Evolutionary conservation across 2,797 vertebrate species (phyloP), one percentile per base, ranked within the genome.

Genomic region (Schizopygopsis pylzovi): DNA sequence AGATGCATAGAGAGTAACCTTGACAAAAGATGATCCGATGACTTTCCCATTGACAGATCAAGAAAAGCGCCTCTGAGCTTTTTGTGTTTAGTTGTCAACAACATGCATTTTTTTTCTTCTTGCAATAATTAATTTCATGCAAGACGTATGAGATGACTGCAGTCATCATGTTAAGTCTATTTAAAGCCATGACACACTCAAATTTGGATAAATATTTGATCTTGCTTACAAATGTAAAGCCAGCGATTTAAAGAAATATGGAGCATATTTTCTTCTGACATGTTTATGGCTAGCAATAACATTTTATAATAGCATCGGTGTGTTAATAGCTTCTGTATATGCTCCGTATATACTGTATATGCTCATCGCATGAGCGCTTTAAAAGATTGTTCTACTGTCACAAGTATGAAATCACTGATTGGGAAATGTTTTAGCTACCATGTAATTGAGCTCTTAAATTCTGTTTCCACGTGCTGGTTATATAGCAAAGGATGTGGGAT

Each of bases 381-480:
- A 73, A 87, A 88, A 78, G 85, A 86, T 87, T 86, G 78, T 88
- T 85, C 76, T 81, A 79, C 82, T 72, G 85, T 81, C 85, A 85
- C 45, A 85, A 81, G 83, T 79, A 82, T 86, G 85, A 86, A 89
- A 84, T 84, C 87, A 78, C 73, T 43, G 83, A 86, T 87, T 87
- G 81, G 20, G 83, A 89, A 89, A 89, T 49, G 73, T 82, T 65
- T 81, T 88, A 79, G 56, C 85, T 82, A 82, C 61, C 88, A 80
- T 86, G 90, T 89, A 88, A 89, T 89, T 89, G 88, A 87, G 78
- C 87, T 79, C 68, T 89, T 88, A 83, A 84, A 88, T 86, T 79
- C 73, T 83, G 71, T 39, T 81, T 86, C 72, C 78, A 56, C 45
- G 56, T 76, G 82, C 79, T 73, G 79, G 76, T 86, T 89, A 87